Conservation (phyloP, 2,888 invertebrate genomes). For the Synergus gifuensis region DNA sequence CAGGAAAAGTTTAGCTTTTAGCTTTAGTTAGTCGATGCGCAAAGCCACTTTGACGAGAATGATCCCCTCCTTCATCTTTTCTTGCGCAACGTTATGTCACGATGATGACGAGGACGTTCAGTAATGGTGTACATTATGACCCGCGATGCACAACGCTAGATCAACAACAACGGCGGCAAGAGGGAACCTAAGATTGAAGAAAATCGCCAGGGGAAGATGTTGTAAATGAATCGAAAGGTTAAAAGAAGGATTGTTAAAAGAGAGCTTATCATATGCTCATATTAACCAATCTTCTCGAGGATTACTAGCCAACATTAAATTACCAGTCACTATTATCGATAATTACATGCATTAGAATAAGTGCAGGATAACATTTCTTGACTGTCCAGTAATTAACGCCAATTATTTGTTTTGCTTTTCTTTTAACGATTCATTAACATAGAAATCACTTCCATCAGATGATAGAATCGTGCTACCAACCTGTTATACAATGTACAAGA, state of each 20-base stretch:
- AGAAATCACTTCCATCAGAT: neutral
- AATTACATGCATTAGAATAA: neutral
- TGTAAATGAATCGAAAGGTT: conserved; percentile 18
- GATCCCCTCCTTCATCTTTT: neutral
- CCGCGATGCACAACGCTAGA: neutral
- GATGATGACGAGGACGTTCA: conserved; percentile 17
- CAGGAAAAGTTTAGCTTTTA: neutral
- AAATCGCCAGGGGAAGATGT: neutral
- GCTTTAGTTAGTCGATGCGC: neutral
- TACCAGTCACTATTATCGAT: no score
- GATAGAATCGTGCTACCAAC: neutral
- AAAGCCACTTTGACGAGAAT: conserved; percentile 7
- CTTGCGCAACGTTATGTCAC: conserved; percentile 29
- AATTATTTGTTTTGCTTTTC: neutral
- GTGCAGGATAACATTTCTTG: neutral
- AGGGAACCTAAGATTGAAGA: neutral
- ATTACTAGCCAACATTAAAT: neutral
- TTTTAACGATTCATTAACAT: neutral
- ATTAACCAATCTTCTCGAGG: neutral
- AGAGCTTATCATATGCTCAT: neutral
- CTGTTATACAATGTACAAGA: neutral
- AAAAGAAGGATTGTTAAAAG: neutral
- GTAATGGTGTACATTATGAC: conserved; percentile 12
- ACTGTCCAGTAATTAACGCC: neutral
- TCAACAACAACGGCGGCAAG: conserved; percentile 21